Evolutionary conservation across 2,113 vertebrate genomes (phyloP).

Genomic region (Fukomys damarensis): DNA sequence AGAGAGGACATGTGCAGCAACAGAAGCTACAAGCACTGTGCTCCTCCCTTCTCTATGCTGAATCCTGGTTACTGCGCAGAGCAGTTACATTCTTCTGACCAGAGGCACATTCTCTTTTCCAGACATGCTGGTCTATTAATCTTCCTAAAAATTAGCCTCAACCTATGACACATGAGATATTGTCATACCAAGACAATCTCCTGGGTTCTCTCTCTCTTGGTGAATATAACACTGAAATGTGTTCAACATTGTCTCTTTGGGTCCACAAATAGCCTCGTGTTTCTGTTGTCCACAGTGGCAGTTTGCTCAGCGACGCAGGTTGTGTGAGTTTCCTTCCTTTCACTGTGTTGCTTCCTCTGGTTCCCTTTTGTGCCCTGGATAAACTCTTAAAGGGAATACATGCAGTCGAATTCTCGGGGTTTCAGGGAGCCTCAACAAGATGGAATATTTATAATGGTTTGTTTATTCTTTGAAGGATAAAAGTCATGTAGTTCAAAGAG

Average conservation of each 20-base stretch:
- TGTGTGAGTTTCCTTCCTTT: neutral
- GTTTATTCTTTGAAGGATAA: neutral
- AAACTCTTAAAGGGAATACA: neutral
- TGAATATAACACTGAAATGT: neutral
- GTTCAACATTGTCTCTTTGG: neutral
- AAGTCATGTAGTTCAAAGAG: neutral
- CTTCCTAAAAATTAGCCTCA: neutral
- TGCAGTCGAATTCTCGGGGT: neutral
- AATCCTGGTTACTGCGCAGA: neutral
- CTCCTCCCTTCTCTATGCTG: too few species aligned
- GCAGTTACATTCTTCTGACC: neutral
- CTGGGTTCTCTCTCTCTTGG: neutral
- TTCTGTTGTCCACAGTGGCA: rapidly evolving
- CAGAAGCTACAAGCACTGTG: rapidly evolving
- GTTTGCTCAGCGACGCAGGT: neutral
- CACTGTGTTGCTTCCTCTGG: neutral
- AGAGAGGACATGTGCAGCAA: rapidly evolving
- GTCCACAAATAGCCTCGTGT: rapidly evolving
- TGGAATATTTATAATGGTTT: neutral
- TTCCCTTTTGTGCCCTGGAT: neutral
- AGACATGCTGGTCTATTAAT: neutral
- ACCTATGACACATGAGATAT: neutral
- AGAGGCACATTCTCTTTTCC: neutral
- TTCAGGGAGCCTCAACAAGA: neutral
- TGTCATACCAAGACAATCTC: rapidly evolving